These are phyloP conservation scores for Haliclystus octoradiatus DNA, from an alignment of 30 jellyfish, hydroid and myxozoan species.

Conservation along the genomic window DNA sequence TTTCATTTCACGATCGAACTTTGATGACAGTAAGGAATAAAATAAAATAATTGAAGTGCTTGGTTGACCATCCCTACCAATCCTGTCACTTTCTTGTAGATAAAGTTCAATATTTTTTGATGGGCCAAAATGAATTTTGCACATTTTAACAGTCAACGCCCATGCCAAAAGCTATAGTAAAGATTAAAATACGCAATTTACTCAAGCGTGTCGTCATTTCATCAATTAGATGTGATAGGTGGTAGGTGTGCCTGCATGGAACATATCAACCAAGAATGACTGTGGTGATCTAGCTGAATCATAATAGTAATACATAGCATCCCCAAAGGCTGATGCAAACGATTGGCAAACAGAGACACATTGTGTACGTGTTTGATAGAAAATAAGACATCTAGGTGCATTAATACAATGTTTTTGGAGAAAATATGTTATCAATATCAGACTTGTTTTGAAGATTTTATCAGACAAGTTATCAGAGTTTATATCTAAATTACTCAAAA, in stretches of 20 bases:
- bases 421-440: too few species aligned
- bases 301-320: constrained; percentile 8
- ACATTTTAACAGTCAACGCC: constrained; percentile 18
- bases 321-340: not conserved
- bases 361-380: constrained; percentile 6
- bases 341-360: constrained; percentile 3
- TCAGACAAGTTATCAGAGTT: too few species aligned
- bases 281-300: not conserved
- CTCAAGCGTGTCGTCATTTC: constrained; percentile 1
- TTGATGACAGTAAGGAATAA: constrained; percentile 8
- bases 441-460: too few species aligned
- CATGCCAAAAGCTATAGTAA: constrained; percentile 30
- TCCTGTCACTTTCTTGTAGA: constrained; percentile 32
- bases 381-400: too few species aligned
- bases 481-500: too few species aligned
- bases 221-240: constrained; percentile 9
- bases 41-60: constrained; percentile 13
- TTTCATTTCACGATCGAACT: constrained; percentile 14
- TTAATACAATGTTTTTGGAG: too few species aligned
- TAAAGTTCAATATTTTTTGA: constrained; percentile 10
- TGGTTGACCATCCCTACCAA: constrained; percentile 20
- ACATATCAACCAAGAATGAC: constrained; percentile 15
- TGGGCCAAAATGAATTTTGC: constrained; percentile 28
- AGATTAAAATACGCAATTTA: constrained; percentile 9
- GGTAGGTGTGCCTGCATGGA: constrained; percentile 29